phyloP scores from a whole-genome alignment of 2,888 invertebrate species.

The Dolomedes plantarius region DNA sequence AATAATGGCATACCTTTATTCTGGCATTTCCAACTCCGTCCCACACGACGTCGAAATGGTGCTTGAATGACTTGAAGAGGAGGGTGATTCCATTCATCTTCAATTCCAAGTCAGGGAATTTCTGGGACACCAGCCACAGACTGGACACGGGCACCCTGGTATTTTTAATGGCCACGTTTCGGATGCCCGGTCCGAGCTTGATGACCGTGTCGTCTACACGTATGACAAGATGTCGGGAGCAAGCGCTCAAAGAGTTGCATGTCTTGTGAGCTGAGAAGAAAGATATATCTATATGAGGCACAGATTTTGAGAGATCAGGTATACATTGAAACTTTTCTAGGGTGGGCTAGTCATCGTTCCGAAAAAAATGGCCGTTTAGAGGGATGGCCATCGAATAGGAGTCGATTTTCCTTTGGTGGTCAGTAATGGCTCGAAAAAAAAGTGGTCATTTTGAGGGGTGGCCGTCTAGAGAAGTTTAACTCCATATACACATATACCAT shows the following conservation, averaged over 20 bases:
- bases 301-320: no score
- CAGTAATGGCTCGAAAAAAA: no score
- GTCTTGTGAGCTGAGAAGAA: slow-evolving; percentile 81
- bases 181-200: slow-evolving; percentile 81
- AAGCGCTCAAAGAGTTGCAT: slow-evolving; percentile 80
- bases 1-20: slow-evolving; percentile 85
- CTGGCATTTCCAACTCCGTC: slow-evolving; percentile 83
- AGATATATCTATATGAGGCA: not conserved
- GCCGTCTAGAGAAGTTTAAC: no score
- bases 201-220: slow-evolving; percentile 81
- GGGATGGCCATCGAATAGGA: no score
- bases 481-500: no score
- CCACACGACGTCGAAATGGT: slow-evolving; percentile 86
- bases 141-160: slow-evolving; percentile 76
- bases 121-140: slow-evolving; percentile 73
- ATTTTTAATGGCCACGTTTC: slow-evolving; percentile 83
- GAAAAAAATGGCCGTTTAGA: no score
- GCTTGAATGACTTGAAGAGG: slow-evolving; percentile 83
- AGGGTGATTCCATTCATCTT: slow-evolving; percentile 84
- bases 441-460: no score
- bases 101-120: slow-evolving; percentile 78
- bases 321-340: no score
- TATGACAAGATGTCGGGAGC: slow-evolving; percentile 82
- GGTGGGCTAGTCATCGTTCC: no score
- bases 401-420: no score